Conservation (phyloP, 2,113 vertebrate genomes). For the Pungitius pungitius region DNA sequence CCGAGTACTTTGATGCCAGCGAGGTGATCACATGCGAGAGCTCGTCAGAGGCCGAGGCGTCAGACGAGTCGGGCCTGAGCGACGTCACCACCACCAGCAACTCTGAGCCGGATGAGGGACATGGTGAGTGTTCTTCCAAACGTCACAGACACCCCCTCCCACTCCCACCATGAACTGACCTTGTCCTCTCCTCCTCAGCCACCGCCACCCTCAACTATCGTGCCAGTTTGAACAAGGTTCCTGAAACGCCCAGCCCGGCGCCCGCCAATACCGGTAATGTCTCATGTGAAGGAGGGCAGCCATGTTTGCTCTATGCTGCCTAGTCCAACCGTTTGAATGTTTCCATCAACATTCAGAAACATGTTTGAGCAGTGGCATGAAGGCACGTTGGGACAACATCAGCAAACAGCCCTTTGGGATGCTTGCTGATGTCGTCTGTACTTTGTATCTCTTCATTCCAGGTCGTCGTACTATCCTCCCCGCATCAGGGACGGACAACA, state of each 20-base stretch:
- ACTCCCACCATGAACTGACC: background rate
- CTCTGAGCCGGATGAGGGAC: constrained; percentile 84
- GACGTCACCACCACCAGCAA: constrained; percentile 87
- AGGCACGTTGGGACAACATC: background rate
- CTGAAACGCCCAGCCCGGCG: constrained; percentile 29
- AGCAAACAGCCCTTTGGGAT: background rate
- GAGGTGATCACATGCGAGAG: constrained; percentile 88
- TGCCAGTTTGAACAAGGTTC: constrained; percentile 61
- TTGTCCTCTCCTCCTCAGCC: constrained; percentile 46
- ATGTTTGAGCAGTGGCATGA: background rate
- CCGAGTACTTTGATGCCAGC: constrained; percentile 91
- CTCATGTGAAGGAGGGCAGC: background rate
- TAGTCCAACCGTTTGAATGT: background rate
- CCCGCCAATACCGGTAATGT: constrained; percentile 61
- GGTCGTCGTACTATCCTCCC: constrained; percentile 84
- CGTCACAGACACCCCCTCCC: no score
- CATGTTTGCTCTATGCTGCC: background rate
- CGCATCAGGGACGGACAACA: constrained; percentile 78
- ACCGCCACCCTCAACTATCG: constrained; percentile 71
- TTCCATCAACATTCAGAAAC: background rate
- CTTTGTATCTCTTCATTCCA: background rate
- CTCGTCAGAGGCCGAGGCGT: constrained; percentile 89
- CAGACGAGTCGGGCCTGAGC: constrained; percentile 88
- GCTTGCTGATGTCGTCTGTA: background rate
- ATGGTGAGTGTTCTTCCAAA: constrained; percentile 56